A percentile compares a stretch with the other conserved stretches of the same genome.
Conservation (phyloP, 2,888 invertebrate species). For the Penaeus monodon region DNA sequence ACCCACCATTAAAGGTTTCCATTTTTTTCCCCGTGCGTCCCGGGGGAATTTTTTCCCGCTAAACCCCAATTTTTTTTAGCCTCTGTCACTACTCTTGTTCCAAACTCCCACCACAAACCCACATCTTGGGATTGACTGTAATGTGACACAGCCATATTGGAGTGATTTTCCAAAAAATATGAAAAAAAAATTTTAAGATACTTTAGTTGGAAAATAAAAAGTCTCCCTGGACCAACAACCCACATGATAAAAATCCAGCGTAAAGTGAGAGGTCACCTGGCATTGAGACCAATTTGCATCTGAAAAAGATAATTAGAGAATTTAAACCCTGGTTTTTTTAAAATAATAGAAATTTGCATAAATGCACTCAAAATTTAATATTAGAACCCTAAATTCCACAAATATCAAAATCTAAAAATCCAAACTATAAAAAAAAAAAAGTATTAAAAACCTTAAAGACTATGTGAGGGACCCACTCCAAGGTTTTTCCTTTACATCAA, state of each 20-base stretch:
- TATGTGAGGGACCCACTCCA: slow-evolving; percentile 70
- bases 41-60: slow-evolving; percentile 15
- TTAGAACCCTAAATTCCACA: too few relatives aligned
- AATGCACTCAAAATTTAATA: too few relatives aligned
- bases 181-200: slow-evolving; percentile 29
- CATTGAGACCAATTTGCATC: too few relatives aligned
- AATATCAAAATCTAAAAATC: slow-evolving; percentile 5
- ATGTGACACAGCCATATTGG: slow-evolving; percentile 75
- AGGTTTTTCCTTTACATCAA: slow-evolving; percentile 74
- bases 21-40: slow-evolving; percentile 54
- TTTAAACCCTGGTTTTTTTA: too few relatives aligned
- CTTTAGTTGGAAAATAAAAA: too few relatives aligned
- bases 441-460: slow-evolving; percentile 37
- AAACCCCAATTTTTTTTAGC: slow-evolving; percentile 23
- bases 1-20: slow-evolving; percentile 52
- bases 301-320: too few relatives aligned
- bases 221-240: too few relatives aligned
- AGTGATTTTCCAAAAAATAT: slow-evolving; percentile 66
- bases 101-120: slow-evolving; percentile 91
- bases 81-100: slow-evolving; percentile 72
- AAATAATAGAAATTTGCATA: too few relatives aligned
- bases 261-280: too few relatives aligned
- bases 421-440: neutral
- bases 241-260: too few relatives aligned
- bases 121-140: slow-evolving; percentile 98